Conservation (phyloP, 2,888 invertebrate genomes). For the Bombylius major region DNA sequence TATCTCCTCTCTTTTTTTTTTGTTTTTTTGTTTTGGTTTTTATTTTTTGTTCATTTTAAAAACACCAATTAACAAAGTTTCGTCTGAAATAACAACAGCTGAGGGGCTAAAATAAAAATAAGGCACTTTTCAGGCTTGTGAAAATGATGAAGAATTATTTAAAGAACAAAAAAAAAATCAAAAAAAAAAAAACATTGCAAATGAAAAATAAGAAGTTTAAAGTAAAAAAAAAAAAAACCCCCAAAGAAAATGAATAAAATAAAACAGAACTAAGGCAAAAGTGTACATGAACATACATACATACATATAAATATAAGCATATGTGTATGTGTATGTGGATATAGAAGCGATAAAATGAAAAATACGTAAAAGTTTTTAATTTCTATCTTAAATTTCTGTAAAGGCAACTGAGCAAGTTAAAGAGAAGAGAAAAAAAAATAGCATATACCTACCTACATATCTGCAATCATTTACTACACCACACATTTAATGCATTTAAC, state of each 20-base stretch:
- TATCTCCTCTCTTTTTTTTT: neutral
- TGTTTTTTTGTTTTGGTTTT: neutral
- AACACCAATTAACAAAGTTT: conserved; percentile 13
- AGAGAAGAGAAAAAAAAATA: neutral
- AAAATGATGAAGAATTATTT: neutral
- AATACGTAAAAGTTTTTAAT: conserved; percentile 5
- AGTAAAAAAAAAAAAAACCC: neutral
- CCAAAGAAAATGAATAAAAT: no score
- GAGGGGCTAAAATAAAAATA: neutral
- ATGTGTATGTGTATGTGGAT: neutral
- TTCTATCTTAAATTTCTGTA: conserved; percentile 4
- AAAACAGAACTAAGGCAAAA: no score
- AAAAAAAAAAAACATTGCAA: neutral
- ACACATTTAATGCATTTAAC: no score
- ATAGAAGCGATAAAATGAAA: neutral
- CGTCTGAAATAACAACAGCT: conserved; percentile 7
- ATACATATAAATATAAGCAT: neutral
- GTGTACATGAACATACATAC: neutral
- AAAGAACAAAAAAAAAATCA: neutral
- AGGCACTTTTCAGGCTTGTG: neutral
- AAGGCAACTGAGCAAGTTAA: neutral
- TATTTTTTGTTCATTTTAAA: conserved; percentile 1
- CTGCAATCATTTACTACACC: no score
- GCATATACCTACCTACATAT: no score
- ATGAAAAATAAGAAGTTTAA: conserved; percentile 1